A percentile compares a stretch with the other conserved stretches of the same genome.
These are phyloP conservation scores for Hydrolagus affinis DNA, from an alignment of 2,113 vertebrate species.

Conservation along the genomic window DNA sequence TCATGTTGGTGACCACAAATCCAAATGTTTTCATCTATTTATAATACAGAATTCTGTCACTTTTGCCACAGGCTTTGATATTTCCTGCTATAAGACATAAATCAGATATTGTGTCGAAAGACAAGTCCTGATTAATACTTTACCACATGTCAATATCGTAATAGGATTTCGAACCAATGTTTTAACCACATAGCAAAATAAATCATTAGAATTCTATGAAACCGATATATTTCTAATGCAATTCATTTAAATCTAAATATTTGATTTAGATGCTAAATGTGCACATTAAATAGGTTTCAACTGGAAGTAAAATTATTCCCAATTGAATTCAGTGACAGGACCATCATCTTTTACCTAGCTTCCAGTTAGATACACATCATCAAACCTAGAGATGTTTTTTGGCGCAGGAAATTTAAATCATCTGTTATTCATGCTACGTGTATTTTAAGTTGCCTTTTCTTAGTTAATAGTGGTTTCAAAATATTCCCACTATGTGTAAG, in stretches of 20 bases:
- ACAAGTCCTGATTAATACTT: conserved; percentile 22
- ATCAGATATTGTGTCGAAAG: conserved; percentile 4
- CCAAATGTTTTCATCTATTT: neutral
- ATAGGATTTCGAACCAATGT: conserved; percentile 5
- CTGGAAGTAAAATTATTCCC: conserved; percentile 24
- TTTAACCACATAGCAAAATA: neutral
- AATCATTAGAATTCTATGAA: conserved; percentile 31
- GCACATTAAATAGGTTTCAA: conserved; percentile 25
- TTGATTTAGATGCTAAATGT: conserved; percentile 23
- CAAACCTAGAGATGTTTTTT: neutral
- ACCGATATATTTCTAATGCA: conserved; percentile 20
- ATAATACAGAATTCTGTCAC: conserved; percentile 14
- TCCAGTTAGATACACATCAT: too few relatives aligned
- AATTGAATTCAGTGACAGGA: conserved; percentile 21
- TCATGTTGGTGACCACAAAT: too few relatives aligned
- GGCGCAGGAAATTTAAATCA: too few relatives aligned
- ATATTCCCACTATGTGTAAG: too few relatives aligned
- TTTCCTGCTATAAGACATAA: neutral
- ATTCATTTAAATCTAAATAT: conserved; percentile 23
- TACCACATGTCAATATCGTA: conserved; percentile 15
- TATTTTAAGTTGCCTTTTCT: too few relatives aligned
- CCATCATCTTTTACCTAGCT: too few relatives aligned
- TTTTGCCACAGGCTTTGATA: conserved; percentile 7
- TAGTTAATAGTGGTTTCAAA: too few relatives aligned
- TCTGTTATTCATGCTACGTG: too few relatives aligned